Base-by-base conservation (phyloP, 1,140 invertebrate species). In the Monomorium pharaonis region DNA sequence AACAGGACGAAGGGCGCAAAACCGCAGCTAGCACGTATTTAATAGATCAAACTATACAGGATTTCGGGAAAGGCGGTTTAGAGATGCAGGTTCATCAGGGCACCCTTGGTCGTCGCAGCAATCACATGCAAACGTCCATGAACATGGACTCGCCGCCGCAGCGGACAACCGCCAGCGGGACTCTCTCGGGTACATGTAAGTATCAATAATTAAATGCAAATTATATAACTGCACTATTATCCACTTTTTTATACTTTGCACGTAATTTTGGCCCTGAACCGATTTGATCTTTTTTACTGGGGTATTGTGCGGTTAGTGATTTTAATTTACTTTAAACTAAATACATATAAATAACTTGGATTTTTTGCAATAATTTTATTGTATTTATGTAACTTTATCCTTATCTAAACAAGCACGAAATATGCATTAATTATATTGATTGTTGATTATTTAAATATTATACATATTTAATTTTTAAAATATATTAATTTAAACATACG, bases 21-120 rank as follows among this genome's bases (percentile, higher is more conserved):
- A 96, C 96, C 86, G 96, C 96, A 65, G 96, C 97, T 30, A 98
- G 97, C 90, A 97, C 97, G 47, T 98, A 97, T 95, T 96, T 97
- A 91, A 97, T 97, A 94, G 97, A 98, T 94, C 95, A 91, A 91
- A 95, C 88, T 93, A 96, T 93, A 80, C 92, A 94, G 83, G 94
- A 95, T 85, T 95, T 93, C 80, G 93, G 94, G 58, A 95, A 95
- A 85, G 94, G 93, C 86, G 92, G 93, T 80, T 91, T 95, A 58
- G 94, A 95, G 89, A 95, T 95, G 95, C 95, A 95, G 90, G 94
- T 95, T 10, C 95, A 95, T 92, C 94, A 95, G 86, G 94, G 94
- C 56, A 95, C 94, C 1, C 91, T 95, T 24, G 93, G 94, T 86
- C 92, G 94, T 77, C 93, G 94, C 42, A 92, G 92, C 86, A 95